Evolutionary conservation across 2,797 vertebrate genomes (phyloP).

Genomic region (Columba guinea): DNA sequence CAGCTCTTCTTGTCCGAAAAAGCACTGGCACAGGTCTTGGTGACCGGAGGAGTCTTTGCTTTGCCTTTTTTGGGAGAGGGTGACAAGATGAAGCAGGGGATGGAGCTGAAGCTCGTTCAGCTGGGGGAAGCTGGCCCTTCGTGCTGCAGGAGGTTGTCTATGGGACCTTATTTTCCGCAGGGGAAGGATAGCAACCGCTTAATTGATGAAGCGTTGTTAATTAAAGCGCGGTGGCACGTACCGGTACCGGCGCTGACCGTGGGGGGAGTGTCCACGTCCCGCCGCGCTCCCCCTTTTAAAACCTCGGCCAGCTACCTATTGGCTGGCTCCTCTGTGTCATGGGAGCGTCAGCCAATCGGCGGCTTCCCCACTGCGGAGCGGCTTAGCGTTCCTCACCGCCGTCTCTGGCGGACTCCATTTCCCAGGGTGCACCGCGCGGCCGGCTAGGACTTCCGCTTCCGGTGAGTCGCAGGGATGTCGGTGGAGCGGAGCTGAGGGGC

Average conservation of each 20-base stretch:
- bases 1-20: constrained; percentile 6
- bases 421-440: neutral
- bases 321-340: rapidly evolving
- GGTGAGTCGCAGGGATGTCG: rapidly evolving
- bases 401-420: rapidly evolving
- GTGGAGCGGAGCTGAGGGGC: too few species aligned
- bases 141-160: too few species aligned
- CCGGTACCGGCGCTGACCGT: too few species aligned
- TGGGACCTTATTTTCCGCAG: neutral
- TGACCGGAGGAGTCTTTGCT: neutral
- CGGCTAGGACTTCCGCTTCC: rapidly evolving
- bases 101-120: neutral
- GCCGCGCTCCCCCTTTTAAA: neutral
- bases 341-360: neutral
- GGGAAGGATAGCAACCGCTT: neutral
- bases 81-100: neutral
- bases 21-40: neutral
- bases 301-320: neutral
- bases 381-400: rapidly evolving
- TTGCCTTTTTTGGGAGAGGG: constrained; percentile 25
- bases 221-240: too few species aligned
- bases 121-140: rapidly evolving
- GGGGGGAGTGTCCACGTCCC: rapidly evolving
- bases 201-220: neutral
- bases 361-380: rapidly evolving